These are phyloP conservation scores for Pterois miles DNA, from an alignment of 2,797 vertebrate species.

Conservation along the genomic window DNA sequence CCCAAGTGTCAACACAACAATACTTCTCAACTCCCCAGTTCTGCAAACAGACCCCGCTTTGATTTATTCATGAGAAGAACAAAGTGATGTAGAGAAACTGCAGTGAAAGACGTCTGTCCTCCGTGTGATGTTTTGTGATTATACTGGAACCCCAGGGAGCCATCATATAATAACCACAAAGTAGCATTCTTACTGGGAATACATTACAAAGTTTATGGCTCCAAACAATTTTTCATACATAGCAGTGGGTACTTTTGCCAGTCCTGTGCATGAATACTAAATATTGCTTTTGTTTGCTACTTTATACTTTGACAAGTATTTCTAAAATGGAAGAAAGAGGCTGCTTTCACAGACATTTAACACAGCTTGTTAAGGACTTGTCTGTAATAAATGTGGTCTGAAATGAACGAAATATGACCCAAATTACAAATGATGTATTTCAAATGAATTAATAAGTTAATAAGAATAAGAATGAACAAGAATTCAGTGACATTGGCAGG, in stretches of 20 bases:
- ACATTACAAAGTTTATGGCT: neutral
- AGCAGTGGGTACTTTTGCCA: neutral
- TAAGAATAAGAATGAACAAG: too few relatives aligned
- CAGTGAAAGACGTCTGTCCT: conserved; percentile 47
- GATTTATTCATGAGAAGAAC: conserved; percentile 70
- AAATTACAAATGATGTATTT: too few relatives aligned
- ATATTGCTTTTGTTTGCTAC: neutral
- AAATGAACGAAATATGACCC: too few relatives aligned
- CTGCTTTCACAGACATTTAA: too few relatives aligned
- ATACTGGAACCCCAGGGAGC: conserved; percentile 12
- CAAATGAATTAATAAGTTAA: too few relatives aligned
- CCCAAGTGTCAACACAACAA: conserved; percentile 54
- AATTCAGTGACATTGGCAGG: too few relatives aligned
- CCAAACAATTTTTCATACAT: neutral
- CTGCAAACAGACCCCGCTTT: conserved; percentile 51
- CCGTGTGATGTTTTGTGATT: conserved; percentile 25
- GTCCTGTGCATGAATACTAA: neutral
- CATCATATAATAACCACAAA: conserved; percentile 7
- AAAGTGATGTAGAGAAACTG: conserved; percentile 43
- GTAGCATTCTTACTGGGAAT: neutral
- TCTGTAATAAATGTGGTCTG: too few relatives aligned
- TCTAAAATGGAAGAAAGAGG: neutral
- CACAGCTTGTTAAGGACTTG: too few relatives aligned
- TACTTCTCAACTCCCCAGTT: conserved; percentile 46
- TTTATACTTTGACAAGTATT: neutral